These are phyloP conservation scores for Trinectes maculatus DNA, from an alignment of 2,113 vertebrate species.

Conservation along the genomic window DNA sequence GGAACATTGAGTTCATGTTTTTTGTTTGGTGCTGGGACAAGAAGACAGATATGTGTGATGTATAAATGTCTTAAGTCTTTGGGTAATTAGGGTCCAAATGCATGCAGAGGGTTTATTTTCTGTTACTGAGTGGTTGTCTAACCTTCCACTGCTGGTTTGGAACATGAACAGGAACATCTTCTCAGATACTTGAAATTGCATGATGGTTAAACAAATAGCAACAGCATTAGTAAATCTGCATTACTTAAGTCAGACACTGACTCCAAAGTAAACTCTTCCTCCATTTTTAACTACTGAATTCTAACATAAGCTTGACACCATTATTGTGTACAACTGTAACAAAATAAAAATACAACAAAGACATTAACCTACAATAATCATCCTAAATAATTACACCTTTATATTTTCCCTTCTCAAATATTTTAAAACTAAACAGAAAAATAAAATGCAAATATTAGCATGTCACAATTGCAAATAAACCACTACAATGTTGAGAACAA, in stretches of 20 bases:
- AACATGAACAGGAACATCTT: constrained; percentile 39
- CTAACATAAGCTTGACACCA: constrained; percentile 49
- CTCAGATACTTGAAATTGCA: constrained; percentile 28
- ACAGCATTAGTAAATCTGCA: constrained; percentile 54
- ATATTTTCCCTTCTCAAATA: constrained; percentile 57
- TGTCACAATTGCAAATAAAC: constrained; percentile 64
- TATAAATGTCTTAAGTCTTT: constrained; percentile 50
- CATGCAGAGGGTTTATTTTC: constrained; percentile 49
- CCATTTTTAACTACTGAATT: constrained; percentile 38
- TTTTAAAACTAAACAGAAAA: constrained; percentile 60
- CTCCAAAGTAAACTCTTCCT: constrained; percentile 29
- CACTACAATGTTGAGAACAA: constrained; percentile 59
- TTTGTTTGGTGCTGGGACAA: constrained; percentile 23
- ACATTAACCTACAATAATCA: constrained; percentile 53
- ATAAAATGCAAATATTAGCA: constrained; percentile 55
- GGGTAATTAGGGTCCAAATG: constrained; percentile 53
- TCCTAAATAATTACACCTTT: constrained; percentile 73
- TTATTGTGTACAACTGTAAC: constrained; percentile 50
- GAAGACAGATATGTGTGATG: constrained; percentile 9
- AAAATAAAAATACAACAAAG: constrained; percentile 36
- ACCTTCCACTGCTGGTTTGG: constrained; percentile 29
- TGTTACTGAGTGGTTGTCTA: constrained; percentile 30
- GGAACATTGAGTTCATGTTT: constrained; percentile 2
- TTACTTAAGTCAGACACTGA: constrained; percentile 44
- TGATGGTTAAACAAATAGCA: constrained; percentile 48